Base-by-base conservation (phyloP, 1,140 invertebrate species). In the Portunus trituberculatus region DNA sequence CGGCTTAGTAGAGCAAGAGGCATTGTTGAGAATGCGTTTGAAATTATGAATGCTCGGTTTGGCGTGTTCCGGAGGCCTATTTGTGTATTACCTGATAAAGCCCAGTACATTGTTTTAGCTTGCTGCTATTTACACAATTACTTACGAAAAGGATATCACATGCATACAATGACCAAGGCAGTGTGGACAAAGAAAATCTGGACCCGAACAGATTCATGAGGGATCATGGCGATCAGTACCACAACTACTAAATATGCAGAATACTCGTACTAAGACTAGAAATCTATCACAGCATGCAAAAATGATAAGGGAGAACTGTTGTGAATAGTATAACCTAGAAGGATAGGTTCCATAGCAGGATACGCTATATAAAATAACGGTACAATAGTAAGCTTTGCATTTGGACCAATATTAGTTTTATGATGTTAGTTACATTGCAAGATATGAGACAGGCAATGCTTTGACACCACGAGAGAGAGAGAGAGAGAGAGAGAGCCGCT, bases 11-110 rank as follows among this genome's bases (percentile, higher is more conserved):
- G 88, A 90, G 48, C 87, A 94, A 45, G 82, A 86, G 25, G 67
- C 82, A 93, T 93, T 93, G 82, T 93, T 93, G 92, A 93, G 32
- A 93, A 93, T 67, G 92, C 92, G 29, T 94, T 94, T 90, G 48
- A 48, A 14, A 94, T 94, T 90, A 28, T 90, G 93, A 94, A 94
- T 94, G 45, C 28, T 94, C 93, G 83, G 48, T 94, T 94, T 94
- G 93, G 93, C 48, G 93, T 94, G 83, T 88, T 94, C 46, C 93
- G 88, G 84, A 94, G 86, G 93, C 93, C 93, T 88, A 94, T 94
- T 94, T 94, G 93, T 94, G 93, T 88, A 94, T 94, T 84, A 94
- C 86, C 93, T 88, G 29, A 93, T 84, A 93, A 83, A 93, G 92
- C 14, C 76, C 67, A 93, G 76, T 93, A 39, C 92, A 84, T 83